Base-by-base conservation (phyloP, 1,140 invertebrate genomes). In the Galendromus occidentalis region DNA sequence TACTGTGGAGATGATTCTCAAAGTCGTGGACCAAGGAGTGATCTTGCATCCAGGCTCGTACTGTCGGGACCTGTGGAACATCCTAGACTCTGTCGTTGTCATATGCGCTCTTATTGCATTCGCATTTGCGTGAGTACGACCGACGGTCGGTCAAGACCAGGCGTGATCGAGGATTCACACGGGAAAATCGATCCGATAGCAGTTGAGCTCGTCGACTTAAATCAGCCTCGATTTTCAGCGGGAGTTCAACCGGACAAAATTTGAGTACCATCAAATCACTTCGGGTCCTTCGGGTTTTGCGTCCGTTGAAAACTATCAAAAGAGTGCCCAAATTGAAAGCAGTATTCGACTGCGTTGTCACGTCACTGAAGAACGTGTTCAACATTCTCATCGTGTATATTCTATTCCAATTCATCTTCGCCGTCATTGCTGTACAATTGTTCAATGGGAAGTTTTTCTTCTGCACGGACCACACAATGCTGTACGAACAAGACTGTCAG, bases 361-460 rank as follows among this genome's bases (percentile, higher is more conserved):
- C 98, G 83, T 98, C 95, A 76, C 84, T 99, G 77, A 98, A 98
- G 83, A 99, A 99, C 80, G 96, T 99, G 77, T 95, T 98, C 79
- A 98, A 98, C 83, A 99, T 99, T 84, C 87, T 99, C 76, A 97
- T 99, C 77, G 96, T 99, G 79, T 99, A 99, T 78, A 91, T 97
- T 83, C 86, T 99, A 74, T 99, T 99, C 83, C 93, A 98, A 85
- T 98, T 99, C 82, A 99, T 99, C 81, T 99, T 99, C 80, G 95
- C 94, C 83, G 96, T 99, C 73, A 98, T 99, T 76, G 96, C 95
- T 76, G 96, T 99, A 74, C 96, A 99, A 82, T 84, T 99, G 74
- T 99, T 99, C 81, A 98, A 98, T 80, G 95, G 96, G 73, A 95
- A 94, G 79, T 99, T 99, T 84, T 98, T 95, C 82, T 87, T 85